Evolutionary conservation across 2,113 vertebrate genomes (phyloP), one percentile per base, ranked within the genome.

Genomic region (Chiloscyllium plagiosum): DNA sequence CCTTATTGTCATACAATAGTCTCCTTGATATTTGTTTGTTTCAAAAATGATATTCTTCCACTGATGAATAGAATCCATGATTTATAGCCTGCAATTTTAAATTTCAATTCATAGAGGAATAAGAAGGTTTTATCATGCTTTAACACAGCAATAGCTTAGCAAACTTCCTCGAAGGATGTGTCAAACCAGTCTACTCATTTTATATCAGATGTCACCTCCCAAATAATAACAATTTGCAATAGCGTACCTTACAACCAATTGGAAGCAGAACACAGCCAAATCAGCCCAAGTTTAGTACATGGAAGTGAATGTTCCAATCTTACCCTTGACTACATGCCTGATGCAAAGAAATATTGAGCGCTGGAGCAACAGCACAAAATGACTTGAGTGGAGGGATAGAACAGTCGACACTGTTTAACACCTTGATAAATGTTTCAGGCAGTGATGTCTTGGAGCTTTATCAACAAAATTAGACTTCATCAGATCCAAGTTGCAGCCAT

Each of bases 321-420:
- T 70, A 69, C 65, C 92, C 92, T 94, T 94, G 66, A 69, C 68
- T 94, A 66, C 66, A 65, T 90, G 87, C 56, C 52, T 61, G 29
- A 86, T 61, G 52, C 52, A 90, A 33, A 61, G 87, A 89, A 93
- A 66, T 66, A 66, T 42, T 42, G 65, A 70, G 37, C 13, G 20
- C n/a, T 94, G 19, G 68, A 94, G 66, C 47, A 37, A 37, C 15
- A 12, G 61, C 8, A 3, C 92, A 94, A 70, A 70, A 70, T 94
- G 66, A 94, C 66, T 93, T 3, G 26, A n/a, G 68, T 17, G 22
- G 15, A 89, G 33, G 52, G 33, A 65, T 66, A 68, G 56, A 8
- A 68, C 61, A n/a, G 89, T n/a, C 52, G 29, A 61, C 89, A 93
- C 33, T 65, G 37, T 92, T 92, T 92, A 92, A 92, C 89, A 66